Evolutionary conservation across 2,888 invertebrate genomes (phyloP), one percentile per base, ranked within the genome.

Genomic region (Lasioglossum leucozonium): DNA sequence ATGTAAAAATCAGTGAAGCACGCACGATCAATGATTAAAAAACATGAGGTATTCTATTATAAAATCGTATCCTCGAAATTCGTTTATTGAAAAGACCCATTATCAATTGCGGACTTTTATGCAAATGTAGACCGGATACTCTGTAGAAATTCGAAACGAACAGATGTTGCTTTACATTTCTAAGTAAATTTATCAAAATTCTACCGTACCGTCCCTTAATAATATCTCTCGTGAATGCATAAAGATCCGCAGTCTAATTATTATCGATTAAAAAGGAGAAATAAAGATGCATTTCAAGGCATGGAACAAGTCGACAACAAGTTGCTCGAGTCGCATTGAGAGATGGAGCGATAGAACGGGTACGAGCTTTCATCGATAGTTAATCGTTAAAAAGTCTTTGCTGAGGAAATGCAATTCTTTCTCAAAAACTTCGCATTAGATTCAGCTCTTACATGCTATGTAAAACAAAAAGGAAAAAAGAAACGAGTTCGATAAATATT

Each of bases 401-500:
- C 13, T 40, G 69, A 80, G 78, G 72, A 73, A 18, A 30, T 82
- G 71, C 72, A 74, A 47, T 74, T 37, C 40, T 74, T 55, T 73
- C 65, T 72, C 69, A 71, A 62, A 62, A 84, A 79, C 65, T 51
- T 79, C 58, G 47, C 44, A 67, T 62, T 58, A 42, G 80, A 72
- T 72, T 4, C 85, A 85, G 85, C 81, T 89, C 90, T 91, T 93
- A 92, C n/a, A 82, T 65, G 34, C 72, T 84, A 90, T 91, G 91
- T n/a, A 58, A 88, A 90, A 90, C 87, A 88, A 89, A 37, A 69
- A n/a, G 22, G 10, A 10, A 89, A 90, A 69, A 40, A 13, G 22
- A 40, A 89, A 90, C 88, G 88, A 91, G 87, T 87, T 79, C 90
- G 89, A 92, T 92, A 91, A 91, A 92, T 91, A 92, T 92, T 89